Conservation (phyloP, 2,888 invertebrate genomes). For the Eupithecia subfuscata region DNA sequence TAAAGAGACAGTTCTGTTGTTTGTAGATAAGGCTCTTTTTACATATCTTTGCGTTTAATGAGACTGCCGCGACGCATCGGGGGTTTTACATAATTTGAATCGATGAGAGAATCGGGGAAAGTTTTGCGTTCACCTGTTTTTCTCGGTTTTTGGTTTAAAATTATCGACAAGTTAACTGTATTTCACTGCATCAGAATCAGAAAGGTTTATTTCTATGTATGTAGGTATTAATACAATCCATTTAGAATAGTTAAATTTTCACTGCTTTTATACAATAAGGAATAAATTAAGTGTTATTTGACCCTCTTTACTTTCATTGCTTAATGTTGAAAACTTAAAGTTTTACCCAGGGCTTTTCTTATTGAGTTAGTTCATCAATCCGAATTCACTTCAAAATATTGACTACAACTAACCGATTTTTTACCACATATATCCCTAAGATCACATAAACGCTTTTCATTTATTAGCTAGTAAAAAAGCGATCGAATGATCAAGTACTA, state of each 20-base stretch:
- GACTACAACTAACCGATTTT: background rate
- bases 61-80: constrained; percentile 20
- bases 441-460: background rate
- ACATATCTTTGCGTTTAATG: constrained; percentile 26
- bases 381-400: background rate
- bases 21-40: constrained; percentile 26
- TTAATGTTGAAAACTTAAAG: background rate
- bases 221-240: background rate
- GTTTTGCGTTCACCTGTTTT: background rate
- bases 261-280: too few relatives aligned
- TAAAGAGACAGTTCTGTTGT: constrained; percentile 22
- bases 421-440: background rate
- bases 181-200: background rate
- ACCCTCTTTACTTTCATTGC: background rate
- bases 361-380: background rate
- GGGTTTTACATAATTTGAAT: constrained; percentile 20
- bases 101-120: background rate
- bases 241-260: background rate
- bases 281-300: background rate
- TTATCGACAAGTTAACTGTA: background rate
- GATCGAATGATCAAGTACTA: background rate
- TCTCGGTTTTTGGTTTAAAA: background rate
- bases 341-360: background rate
- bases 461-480: background rate
- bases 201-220: background rate